These are phyloP conservation scores for Lomographa bimaculata DNA, from an alignment of 2,888 invertebrate species.

Conservation along the genomic window DNA sequence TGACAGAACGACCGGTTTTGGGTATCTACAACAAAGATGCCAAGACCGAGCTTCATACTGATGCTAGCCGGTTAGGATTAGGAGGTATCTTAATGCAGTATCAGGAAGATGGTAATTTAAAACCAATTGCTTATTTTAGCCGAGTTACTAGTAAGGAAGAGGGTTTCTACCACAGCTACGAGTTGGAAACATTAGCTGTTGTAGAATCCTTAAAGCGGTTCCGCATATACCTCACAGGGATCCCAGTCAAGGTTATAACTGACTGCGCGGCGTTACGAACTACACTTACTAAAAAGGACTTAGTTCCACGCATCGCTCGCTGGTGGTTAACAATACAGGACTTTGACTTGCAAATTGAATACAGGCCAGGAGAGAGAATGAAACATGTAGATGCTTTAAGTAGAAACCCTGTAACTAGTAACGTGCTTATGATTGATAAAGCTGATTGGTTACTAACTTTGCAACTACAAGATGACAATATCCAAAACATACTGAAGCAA, in stretches of 20 bases:
- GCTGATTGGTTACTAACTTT: conserved; percentile 1
- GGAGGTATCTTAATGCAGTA: conserved; percentile 42
- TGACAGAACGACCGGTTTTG: conserved; percentile 32
- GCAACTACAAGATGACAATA: not conserved
- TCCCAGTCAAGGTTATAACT: conserved; percentile 16
- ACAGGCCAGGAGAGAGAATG: conserved; percentile 1
- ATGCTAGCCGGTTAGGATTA: conserved; percentile 41
- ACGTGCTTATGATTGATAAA: not conserved
- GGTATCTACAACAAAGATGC: conserved; percentile 39
- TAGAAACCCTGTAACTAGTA: not conserved
- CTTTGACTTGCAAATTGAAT: not conserved
- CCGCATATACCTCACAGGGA: conserved; percentile 18
- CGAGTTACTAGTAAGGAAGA: conserved; percentile 9
- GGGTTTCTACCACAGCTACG: too few relatives aligned
- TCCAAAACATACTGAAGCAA: not conserved
- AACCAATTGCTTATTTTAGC: conserved; percentile 35
- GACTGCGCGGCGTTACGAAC: conserved; percentile 20
- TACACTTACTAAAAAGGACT: conserved; percentile 11
- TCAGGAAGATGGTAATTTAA: conserved; percentile 10
- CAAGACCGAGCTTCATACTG: conserved; percentile 44
- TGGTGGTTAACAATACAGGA: not conserved
- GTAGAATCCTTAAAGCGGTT: conserved; percentile 16
- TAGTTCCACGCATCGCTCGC: conserved; percentile 1
- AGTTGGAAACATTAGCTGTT: too few relatives aligned
- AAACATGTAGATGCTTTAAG: too few relatives aligned